phyloP scores from a whole-genome alignment of 1,140 invertebrate species.

The Drosophila carrolli region DNA sequence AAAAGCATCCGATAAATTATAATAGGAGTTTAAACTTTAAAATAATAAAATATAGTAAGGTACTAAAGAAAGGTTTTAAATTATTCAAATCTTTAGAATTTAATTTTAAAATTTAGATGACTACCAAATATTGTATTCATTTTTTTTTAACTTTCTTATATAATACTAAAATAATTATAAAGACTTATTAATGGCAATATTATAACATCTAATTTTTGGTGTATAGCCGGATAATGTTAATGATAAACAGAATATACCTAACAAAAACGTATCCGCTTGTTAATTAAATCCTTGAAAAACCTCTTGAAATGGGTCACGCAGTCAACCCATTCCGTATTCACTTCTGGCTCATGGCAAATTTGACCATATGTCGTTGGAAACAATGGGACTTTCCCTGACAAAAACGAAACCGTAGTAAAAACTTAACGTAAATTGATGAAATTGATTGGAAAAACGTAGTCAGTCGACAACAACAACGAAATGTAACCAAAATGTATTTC shows the following conservation, averaged over 20 bases:
- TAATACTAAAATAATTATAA: too few relatives aligned
- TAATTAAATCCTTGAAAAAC: background rate
- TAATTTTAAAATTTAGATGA: too few relatives aligned
- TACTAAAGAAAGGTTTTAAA: too few relatives aligned
- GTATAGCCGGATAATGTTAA: background rate
- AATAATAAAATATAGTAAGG: too few relatives aligned
- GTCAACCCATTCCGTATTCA: conserved; percentile 21
- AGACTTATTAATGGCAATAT: too few relatives aligned
- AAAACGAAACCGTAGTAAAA: conserved; percentile 37
- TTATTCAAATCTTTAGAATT: too few relatives aligned
- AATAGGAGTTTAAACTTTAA: too few relatives aligned
- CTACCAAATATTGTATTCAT: too few relatives aligned
- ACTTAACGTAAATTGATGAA: conserved; percentile 67
- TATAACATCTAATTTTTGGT: background rate
- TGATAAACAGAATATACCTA: background rate
- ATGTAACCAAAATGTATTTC: conserved; percentile 64
- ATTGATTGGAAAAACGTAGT: conserved; percentile 74
- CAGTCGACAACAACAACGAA: conserved; percentile 31
- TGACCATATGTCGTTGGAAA: conserved; percentile 40
- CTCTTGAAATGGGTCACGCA: conserved; percentile 22
- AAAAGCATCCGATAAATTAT: too few relatives aligned
- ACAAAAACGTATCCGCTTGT: background rate
- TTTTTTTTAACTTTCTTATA: too few relatives aligned
- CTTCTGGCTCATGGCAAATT: conserved; percentile 19
- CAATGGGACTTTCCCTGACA: conserved; percentile 51